These are phyloP conservation scores for Sylvietta virens DNA, from an alignment of 2,113 vertebrate genomes.

Conservation along the genomic window DNA sequence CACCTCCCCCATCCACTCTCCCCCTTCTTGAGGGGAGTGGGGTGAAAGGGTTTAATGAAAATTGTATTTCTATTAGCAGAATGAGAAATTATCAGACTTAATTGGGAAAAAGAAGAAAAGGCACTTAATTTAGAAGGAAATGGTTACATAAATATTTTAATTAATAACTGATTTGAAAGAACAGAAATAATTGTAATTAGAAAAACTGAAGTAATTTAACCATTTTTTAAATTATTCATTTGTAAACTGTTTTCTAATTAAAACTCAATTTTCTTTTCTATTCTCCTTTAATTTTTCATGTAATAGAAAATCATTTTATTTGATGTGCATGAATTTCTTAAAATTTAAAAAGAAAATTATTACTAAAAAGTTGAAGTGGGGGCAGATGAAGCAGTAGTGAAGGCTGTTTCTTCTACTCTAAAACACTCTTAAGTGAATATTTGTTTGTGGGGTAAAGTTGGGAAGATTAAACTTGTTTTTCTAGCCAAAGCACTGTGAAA, in stretches of 20 bases:
- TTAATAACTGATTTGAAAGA: constrained; percentile 64
- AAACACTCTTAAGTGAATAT: neutral
- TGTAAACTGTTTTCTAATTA: constrained; percentile 68
- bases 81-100: constrained; percentile 63
- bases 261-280: constrained; percentile 60
- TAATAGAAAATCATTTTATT: constrained; percentile 41
- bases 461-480: neutral
- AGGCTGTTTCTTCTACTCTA: neutral
- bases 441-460: neutral
- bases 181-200: constrained; percentile 62
- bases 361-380: neutral
- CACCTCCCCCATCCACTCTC: neutral
- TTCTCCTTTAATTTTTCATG: constrained; percentile 55
- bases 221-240: constrained; percentile 66
- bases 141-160: constrained; percentile 69
- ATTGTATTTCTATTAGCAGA: constrained; percentile 64
- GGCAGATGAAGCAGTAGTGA: neutral
- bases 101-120: constrained; percentile 59
- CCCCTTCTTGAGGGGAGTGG: neutral
- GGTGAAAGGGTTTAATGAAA: constrained; percentile 62
- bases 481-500: neutral
- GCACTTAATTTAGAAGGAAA: constrained; percentile 62
- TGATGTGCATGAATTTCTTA: neutral
- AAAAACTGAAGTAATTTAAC: constrained; percentile 62
- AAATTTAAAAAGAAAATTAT: constrained; percentile 7